Conservation (phyloP, 2,113 vertebrate genomes). For the Actenoides lindsayi region DNA sequence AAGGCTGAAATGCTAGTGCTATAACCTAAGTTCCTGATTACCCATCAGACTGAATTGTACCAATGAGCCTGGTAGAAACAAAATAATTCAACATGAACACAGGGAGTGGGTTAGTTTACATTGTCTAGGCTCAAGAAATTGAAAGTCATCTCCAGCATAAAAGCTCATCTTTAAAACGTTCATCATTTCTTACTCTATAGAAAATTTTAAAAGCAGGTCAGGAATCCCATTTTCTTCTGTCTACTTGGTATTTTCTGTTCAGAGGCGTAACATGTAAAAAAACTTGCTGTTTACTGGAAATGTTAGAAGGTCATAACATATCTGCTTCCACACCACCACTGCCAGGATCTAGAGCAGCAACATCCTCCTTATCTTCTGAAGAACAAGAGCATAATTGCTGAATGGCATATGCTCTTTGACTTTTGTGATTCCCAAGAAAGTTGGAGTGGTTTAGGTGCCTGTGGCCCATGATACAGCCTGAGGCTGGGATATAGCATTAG, state of each 20-base stretch:
- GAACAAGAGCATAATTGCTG: background rate
- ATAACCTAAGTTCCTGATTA: background rate
- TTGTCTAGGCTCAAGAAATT: background rate
- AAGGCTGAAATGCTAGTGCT: background rate
- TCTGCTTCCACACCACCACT: background rate
- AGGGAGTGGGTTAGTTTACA: background rate
- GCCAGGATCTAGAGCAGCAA: background rate
- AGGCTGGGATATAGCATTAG: background rate
- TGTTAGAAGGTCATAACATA: background rate
- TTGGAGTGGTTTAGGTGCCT: background rate
- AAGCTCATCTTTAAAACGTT: background rate
- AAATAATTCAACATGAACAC: background rate
- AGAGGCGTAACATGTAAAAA: background rate
- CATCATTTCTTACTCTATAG: background rate
- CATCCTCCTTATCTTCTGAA: background rate
- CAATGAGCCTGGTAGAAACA: background rate
- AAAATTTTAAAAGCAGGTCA: background rate
- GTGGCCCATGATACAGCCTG: accelerated
- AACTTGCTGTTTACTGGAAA: background rate
- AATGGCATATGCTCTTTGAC: background rate
- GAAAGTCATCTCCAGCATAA: background rate
- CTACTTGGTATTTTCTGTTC: background rate
- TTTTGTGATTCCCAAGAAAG: background rate
- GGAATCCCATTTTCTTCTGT: background rate
- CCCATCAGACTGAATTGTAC: background rate